Base-by-base conservation (phyloP, 2,113 vertebrate genomes). In the Noctilio leporinus region DNA sequence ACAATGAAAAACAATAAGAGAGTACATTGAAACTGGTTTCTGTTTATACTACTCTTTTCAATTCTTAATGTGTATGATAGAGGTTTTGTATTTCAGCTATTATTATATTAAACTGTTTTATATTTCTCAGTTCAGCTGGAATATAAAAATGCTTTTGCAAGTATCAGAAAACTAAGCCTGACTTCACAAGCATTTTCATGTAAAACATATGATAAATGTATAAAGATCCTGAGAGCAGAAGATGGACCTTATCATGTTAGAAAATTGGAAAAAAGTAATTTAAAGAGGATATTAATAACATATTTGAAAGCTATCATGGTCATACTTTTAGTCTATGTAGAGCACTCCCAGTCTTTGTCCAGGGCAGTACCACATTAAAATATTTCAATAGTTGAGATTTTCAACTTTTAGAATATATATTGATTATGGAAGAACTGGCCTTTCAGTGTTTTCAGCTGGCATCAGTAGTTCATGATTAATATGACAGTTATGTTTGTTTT, bases 121-220 rank as follows among this genome's bases (percentile, higher is more conserved):
- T 80, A 59, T 87, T 78, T 92, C 43, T 83, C n/a, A 72, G 6
- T 57, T n/a, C 64, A 69, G 7, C 30, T 81, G 53, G 11, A 65
- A n/a, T 76, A 69, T 91, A 53, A 76, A 96, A 91, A 88, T 47
- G 3, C 15, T 84, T 92, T 94, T 92, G 38, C 15, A 33, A 93
- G 28, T 69, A 47, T 83, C 51, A 78, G 30, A 64, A 47, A 86
- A 70, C 17, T 4, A 78, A 33, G 43, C 12, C 35, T 43, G 7
- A 89, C 2, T 83, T 51, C 75, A 14, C 5, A 73, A 84, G 26
- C 4, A 12, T 64, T 35, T 35, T 30, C 28, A 30, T 30, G 28
- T 62, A 89, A 45, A 78, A 69, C 22, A 26, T 5, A 11, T 45
- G 28, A 53, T 16, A 70, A 84, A 57, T 35, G 30, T 7, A 45